These are phyloP conservation scores for Gnatocerus cornutus DNA, from an alignment of 2,888 invertebrate species.

Conservation along the genomic window DNA sequence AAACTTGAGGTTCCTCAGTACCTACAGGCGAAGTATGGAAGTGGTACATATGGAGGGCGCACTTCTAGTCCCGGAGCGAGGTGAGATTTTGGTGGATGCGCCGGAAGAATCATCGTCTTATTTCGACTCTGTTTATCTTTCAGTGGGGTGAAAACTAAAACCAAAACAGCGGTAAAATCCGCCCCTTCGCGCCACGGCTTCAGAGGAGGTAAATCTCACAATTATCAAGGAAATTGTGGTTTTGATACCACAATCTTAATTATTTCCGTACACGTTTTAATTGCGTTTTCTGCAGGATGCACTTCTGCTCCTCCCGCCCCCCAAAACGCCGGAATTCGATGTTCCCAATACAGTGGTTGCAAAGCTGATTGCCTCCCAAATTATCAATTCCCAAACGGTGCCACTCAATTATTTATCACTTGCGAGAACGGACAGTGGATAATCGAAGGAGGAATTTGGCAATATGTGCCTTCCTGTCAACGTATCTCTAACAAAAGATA, in stretches of 20 bases:
- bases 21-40: constrained; percentile 30
- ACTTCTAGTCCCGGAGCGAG: not conserved
- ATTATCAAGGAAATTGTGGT: constrained; percentile 30
- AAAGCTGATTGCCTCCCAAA: constrained; percentile 71
- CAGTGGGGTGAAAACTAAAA: constrained; percentile 43
- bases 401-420: constrained; percentile 69
- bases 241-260: constrained; percentile 34
- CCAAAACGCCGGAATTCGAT: constrained; percentile 66
- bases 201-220: constrained; percentile 32
- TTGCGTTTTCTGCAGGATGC: constrained; percentile 62
- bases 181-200: not conserved
- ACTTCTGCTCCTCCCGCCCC: constrained; percentile 62
- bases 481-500: constrained; percentile 67
- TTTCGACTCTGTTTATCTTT: constrained; percentile 7
- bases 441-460: constrained; percentile 70
- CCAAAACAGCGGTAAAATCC: constrained; percentile 16
- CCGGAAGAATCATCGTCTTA: constrained; percentile 2
- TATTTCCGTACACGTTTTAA: constrained; percentile 26
- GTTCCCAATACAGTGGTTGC: constrained; percentile 71
- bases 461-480: constrained; percentile 76
- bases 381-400: constrained; percentile 75
- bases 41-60: not conserved
- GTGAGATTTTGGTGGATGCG: constrained; percentile 33
- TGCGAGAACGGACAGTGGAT: constrained; percentile 73
- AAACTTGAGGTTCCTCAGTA: constrained; percentile 9